These are phyloP conservation scores for Cyclina sinensis DNA, from an alignment of 1,140 invertebrate genomes.

Conservation along the genomic window DNA sequence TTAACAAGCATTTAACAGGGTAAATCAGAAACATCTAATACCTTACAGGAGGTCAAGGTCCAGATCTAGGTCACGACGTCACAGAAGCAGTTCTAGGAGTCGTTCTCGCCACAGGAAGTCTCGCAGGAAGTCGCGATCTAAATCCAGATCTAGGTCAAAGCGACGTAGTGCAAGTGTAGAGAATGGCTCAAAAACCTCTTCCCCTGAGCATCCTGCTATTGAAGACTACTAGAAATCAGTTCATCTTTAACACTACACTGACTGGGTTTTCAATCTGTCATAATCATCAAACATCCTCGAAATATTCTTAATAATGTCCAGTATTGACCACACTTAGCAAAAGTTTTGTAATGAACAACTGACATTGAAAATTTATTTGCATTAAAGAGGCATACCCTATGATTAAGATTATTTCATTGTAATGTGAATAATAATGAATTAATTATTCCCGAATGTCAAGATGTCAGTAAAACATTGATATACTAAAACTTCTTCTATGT, in stretches of 20 bases:
- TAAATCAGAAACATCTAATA: no score
- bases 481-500: no score
- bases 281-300: neutral
- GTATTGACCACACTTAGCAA: no score
- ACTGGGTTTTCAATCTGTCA: neutral
- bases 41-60: constrained; percentile 69
- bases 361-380: no score
- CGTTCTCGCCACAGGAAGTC: constrained; percentile 61
- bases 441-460: no score
- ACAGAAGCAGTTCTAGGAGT: constrained; percentile 68
- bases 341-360: no score
- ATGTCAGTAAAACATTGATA: no score
- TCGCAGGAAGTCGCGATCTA: constrained; percentile 45
- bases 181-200: constrained; percentile 46
- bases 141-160: constrained; percentile 61
- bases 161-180: constrained; percentile 33
- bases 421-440: no score
- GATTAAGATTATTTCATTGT: no score
- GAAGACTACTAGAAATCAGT: constrained; percentile 18
- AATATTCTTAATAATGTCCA: no score
- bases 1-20: no score
- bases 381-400: no score
- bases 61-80: constrained; percentile 67
- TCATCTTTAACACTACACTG: neutral
- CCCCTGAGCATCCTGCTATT: constrained; percentile 38